A percentile compares a stretch with the other conserved stretches of the same genome.
phyloP scores from a whole-genome alignment of 2,888 invertebrate species.

The Rhingia campestris region DNA sequence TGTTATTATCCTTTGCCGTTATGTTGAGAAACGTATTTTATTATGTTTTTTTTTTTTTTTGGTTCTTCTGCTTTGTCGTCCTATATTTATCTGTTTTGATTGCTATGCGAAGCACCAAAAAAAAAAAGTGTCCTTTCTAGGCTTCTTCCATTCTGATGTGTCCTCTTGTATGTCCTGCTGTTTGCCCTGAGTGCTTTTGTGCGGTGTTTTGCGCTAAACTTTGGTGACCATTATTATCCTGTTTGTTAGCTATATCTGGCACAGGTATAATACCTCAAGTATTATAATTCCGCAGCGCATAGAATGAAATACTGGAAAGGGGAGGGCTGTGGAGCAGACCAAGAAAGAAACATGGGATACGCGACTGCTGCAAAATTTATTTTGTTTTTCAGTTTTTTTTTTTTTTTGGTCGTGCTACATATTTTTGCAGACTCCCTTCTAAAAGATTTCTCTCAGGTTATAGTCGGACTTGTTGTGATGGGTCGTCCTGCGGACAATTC shows the following conservation, averaged over 20 bases:
- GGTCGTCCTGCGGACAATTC: slow-evolving; percentile 70
- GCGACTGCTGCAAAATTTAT: slow-evolving; percentile 56
- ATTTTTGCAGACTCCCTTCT: background rate
- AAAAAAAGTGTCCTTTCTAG: slow-evolving; percentile 23
- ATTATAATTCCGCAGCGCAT: slow-evolving; percentile 70
- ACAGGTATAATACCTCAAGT: slow-evolving; percentile 72
- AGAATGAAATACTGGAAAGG: slow-evolving; percentile 37
- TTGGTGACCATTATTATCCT: slow-evolving; percentile 72
- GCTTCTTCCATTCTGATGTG: slow-evolving; percentile 39
- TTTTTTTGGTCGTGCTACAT: background rate
- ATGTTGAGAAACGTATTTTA: slow-evolving; percentile 31
- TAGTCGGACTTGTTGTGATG: slow-evolving; percentile 62
- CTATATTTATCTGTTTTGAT: slow-evolving; percentile 68
- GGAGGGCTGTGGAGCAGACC: too few species aligned
- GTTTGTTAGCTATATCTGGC: slow-evolving; percentile 65
- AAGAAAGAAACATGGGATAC: slow-evolving; percentile 34
- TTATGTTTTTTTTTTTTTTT: slow-evolving; percentile 33
- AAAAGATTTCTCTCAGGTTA: slow-evolving; percentile 37
- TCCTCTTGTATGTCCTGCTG: slow-evolving; percentile 46
- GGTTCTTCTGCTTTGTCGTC: slow-evolving; percentile 16
- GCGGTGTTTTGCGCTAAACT: slow-evolving; percentile 66
- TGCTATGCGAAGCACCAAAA: slow-evolving; percentile 22
- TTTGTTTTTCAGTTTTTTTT: slow-evolving; percentile 27
- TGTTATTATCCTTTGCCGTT: slow-evolving; percentile 65
- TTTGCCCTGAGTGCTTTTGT: slow-evolving; percentile 29